Conservation (phyloP, 2,888 invertebrate genomes). For the Belgica antarctica region DNA sequence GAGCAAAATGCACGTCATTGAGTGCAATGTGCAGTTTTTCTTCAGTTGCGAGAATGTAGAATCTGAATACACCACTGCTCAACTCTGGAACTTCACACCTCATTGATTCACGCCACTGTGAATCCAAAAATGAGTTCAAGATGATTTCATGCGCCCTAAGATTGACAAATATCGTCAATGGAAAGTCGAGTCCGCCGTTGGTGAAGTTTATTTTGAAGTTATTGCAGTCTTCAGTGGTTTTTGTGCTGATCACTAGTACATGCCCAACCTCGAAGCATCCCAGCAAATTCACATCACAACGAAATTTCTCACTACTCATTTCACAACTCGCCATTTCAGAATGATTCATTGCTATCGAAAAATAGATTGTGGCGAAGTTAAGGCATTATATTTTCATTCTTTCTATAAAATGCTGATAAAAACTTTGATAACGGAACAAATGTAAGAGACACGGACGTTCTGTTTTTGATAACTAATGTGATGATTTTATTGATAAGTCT, state of each 20-base stretch:
- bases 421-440: too few relatives aligned
- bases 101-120: background rate
- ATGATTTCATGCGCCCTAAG: background rate
- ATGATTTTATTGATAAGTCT: background rate
- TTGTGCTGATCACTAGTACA: background rate
- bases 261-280: background rate
- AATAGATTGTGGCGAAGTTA: too few relatives aligned
- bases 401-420: too few relatives aligned
- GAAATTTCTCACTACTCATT: too few relatives aligned
- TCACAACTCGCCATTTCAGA: too few relatives aligned
- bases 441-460: too few relatives aligned
- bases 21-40: constrained; percentile 28
- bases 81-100: background rate
- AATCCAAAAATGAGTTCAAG: background rate
- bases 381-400: too few relatives aligned
- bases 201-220: background rate
- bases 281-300: background rate
- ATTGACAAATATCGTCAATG: background rate
- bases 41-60: constrained; percentile 24
- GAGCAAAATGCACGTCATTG: background rate
- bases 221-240: background rate
- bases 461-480: background rate
- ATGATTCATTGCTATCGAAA: too few relatives aligned
- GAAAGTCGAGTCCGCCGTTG: background rate
- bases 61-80: background rate